These are phyloP conservation scores for Eledona agricola DNA, from an alignment of 2,888 invertebrate species.

Conservation along the genomic window DNA sequence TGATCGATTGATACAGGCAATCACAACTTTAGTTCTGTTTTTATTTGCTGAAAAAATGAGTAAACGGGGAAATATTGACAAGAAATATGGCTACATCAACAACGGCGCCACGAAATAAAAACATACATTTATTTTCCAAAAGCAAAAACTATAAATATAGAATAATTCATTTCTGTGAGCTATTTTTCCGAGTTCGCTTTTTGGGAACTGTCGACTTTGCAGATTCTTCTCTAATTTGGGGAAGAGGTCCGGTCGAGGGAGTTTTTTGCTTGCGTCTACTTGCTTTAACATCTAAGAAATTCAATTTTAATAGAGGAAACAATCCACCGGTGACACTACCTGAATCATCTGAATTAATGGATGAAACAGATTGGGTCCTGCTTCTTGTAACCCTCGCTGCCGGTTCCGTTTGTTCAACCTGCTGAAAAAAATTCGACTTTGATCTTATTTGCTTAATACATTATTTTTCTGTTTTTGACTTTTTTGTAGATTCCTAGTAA, in stretches of 20 bases:
- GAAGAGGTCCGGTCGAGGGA: neutral
- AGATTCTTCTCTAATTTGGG: slow-evolving; percentile 14
- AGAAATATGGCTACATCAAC: neutral
- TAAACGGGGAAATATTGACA: neutral
- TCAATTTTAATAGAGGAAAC: neutral
- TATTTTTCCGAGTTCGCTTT: slow-evolving; percentile 17
- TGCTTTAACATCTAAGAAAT: neutral
- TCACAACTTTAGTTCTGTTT: too few relatives aligned
- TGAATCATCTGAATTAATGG: slow-evolving; percentile 39
- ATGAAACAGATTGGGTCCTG: slow-evolving; percentile 42
- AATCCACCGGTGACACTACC: too few relatives aligned
- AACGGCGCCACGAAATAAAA: neutral
- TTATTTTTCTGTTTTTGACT: slow-evolving; percentile 31
- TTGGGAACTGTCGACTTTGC: slow-evolving; percentile 11
- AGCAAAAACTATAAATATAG: slow-evolving; percentile 14
- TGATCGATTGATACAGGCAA: too few relatives aligned
- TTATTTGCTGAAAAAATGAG: too few relatives aligned
- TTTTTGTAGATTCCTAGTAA: too few relatives aligned
- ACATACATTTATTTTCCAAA: slow-evolving; percentile 2
- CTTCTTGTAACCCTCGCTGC: slow-evolving; percentile 22
- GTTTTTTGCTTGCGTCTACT: slow-evolving; percentile 2
- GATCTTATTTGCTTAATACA: slow-evolving; percentile 16
- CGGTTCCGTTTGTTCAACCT: slow-evolving; percentile 1
- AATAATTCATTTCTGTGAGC: slow-evolving; percentile 10
- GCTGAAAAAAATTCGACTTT: neutral